These are phyloP conservation scores for Nudaria mundana DNA, from an alignment of 2,888 invertebrate genomes.

Conservation along the genomic window DNA sequence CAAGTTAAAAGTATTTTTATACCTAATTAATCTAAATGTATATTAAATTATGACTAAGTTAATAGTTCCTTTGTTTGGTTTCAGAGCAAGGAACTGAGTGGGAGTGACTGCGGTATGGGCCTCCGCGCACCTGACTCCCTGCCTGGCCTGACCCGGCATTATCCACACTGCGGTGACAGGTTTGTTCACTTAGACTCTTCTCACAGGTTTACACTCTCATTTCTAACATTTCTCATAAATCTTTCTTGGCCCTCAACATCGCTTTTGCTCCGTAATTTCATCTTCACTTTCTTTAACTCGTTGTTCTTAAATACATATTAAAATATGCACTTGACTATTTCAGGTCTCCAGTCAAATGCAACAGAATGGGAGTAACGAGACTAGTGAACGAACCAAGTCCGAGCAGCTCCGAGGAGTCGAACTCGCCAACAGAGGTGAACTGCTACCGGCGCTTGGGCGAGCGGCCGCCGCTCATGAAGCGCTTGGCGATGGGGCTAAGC, in stretches of 20 bases:
- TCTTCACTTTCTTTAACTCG: too few relatives aligned
- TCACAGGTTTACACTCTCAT: too few relatives aligned
- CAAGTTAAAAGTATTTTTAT: too few relatives aligned
- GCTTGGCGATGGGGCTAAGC: slow-evolving; percentile 88
- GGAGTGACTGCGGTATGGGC: slow-evolving; percentile 56
- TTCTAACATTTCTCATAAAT: too few relatives aligned
- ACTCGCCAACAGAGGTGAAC: slow-evolving; percentile 93
- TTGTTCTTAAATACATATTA: not conserved
- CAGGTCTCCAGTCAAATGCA: slow-evolving; percentile 68
- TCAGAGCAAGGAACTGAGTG: slow-evolving; percentile 71
- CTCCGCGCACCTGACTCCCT: slow-evolving; percentile 83
- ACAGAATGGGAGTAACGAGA: slow-evolving; percentile 59
- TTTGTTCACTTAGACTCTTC: slow-evolving; percentile 24
- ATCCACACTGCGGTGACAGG: slow-evolving; percentile 71
- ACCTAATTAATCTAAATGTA: too few relatives aligned
- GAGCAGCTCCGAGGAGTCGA: slow-evolving; percentile 92
- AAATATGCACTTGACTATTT: slow-evolving; percentile 22
- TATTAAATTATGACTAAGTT: not conserved
- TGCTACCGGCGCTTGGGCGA: slow-evolving; percentile 89
- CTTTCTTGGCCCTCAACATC: too few relatives aligned
- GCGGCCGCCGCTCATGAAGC: slow-evolving; percentile 90
- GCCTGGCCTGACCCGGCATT: slow-evolving; percentile 84
- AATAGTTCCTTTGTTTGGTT: slow-evolving; percentile 28
- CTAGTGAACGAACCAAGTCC: slow-evolving; percentile 71
- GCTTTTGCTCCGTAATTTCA: too few relatives aligned